Conservation (phyloP, 2,797 vertebrate species). For the Enteromius radiatus region DNA sequence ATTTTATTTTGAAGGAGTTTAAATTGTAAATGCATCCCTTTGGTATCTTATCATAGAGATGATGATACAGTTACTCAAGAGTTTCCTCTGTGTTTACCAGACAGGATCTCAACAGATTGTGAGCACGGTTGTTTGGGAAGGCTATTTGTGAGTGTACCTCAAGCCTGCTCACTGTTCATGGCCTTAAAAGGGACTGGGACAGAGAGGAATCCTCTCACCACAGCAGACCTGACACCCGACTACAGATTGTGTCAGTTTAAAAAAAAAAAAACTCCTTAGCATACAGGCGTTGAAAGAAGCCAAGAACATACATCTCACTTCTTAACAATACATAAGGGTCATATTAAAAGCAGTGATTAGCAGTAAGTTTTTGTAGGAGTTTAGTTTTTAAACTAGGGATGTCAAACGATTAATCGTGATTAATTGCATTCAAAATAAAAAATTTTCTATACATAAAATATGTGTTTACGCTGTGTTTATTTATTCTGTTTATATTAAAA, state of each 20-base stretch:
- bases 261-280: background rate
- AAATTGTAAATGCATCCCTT: constrained; percentile 15
- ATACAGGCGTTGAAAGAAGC: background rate
- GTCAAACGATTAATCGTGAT: no score
- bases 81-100: constrained; percentile 54
- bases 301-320: background rate
- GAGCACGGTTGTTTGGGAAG: constrained; percentile 66
- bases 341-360: background rate
- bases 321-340: background rate
- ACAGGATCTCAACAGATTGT: constrained; percentile 53
- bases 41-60: constrained; percentile 23
- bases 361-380: background rate
- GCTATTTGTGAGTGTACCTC: constrained; percentile 77
- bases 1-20: background rate
- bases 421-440: no score
- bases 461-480: no score
- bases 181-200: constrained; percentile 79
- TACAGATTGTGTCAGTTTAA: constrained; percentile 29
- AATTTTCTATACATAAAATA: no score
- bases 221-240: constrained; percentile 48
- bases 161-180: constrained; percentile 76
- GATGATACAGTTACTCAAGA: constrained; percentile 19
- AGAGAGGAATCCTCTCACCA: constrained; percentile 59
- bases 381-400: background rate
- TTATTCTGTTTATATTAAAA: no score